Base-by-base conservation (phyloP, 2,113 vertebrate genomes). In the Bubo scandiacus region DNA sequence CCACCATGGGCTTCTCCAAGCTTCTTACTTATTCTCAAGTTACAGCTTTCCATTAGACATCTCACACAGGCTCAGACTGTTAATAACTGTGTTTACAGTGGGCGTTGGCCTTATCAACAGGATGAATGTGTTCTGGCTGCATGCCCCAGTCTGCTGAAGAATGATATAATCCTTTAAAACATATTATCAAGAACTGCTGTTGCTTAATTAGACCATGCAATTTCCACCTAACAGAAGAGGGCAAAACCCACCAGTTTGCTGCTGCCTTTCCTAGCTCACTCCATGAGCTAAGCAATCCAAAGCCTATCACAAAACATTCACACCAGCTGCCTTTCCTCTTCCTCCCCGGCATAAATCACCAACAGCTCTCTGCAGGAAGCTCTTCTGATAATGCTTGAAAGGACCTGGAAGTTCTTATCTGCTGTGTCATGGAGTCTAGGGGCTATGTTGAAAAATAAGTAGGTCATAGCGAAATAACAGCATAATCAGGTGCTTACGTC, bases 21-120 rank as follows among this genome's bases (percentile, higher is more conserved):
- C 43, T 89, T 38, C 78, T 79, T 42, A 15, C 26, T 52, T 12
- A 11, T 15, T 42, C 72, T 45, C 4, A 29, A 62, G 2, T 3
- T 45, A 66, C 21, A 45, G 83, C 38, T 71, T 78, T 47, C 93
- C 77, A 63, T n/a, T 54, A 51, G 26, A 85, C 70, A 72, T 57
- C 92, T 55, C 10, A 1, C 65, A 16, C 27, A n/a, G 47, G 42
- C 18, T 62, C 59, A 71, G 32, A 3, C 52, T 59, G 75, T n/a
- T 81, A 51, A 67, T 43, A 43, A 43, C 68, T 22, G 36, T 86
- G 77, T 79, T 92, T 73, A 47, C 61, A 52, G 32, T 22, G 70
- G 63, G 55, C 8, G 32, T 84, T 88, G n/a, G 73, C 65, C 83
- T 96, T 87, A 96, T 74, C 83, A 54, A 42, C 83, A 91, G 91